A percentile compares a stretch with the other conserved stretches of the same genome.
phyloP scores from a whole-genome alignment of 2,888 invertebrate species.

The Sphaerophoria rueppellii region DNA sequence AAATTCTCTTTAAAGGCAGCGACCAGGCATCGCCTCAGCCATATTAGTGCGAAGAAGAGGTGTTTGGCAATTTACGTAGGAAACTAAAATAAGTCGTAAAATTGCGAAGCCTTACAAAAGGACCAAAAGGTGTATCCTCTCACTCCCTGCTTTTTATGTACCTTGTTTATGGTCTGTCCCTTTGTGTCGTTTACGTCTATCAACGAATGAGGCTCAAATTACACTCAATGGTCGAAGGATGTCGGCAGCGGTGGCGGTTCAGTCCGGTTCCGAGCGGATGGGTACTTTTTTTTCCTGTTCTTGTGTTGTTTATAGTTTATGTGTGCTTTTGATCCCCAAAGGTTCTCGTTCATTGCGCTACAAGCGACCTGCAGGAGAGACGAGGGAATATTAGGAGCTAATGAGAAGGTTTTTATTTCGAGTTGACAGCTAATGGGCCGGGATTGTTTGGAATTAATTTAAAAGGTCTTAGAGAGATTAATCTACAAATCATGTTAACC shows the following conservation, averaged over 20 bases:
- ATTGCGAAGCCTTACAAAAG: slow-evolving; percentile 64
- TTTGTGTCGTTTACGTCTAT: slow-evolving; percentile 34
- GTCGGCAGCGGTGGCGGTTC: not conserved
- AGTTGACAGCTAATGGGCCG: slow-evolving; percentile 45
- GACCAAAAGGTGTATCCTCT: slow-evolving; percentile 27
- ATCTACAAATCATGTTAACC: slow-evolving; percentile 68
- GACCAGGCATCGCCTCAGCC: slow-evolving; percentile 15
- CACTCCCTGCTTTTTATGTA: not conserved
- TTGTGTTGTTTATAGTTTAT: slow-evolving; percentile 30
- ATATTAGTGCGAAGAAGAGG: slow-evolving; percentile 30
- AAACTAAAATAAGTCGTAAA: slow-evolving; percentile 68
- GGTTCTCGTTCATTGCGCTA: not conserved
- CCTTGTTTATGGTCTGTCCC: not conserved
- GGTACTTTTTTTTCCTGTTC: slow-evolving; percentile 7
- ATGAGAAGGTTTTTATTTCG: slow-evolving; percentile 33
- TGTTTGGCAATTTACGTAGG: slow-evolving; percentile 52
- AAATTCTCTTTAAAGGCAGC: slow-evolving; percentile 20
- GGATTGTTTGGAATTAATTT: slow-evolving; percentile 65
- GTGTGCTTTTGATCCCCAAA: slow-evolving; percentile 6
- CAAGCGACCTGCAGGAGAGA: not conserved
- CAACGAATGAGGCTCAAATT: slow-evolving; percentile 59
- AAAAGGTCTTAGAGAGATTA: slow-evolving; percentile 50
- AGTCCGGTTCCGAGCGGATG: slow-evolving; percentile 22
- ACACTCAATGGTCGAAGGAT: slow-evolving; percentile 31
- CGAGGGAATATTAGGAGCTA: slow-evolving; percentile 32